A percentile compares a stretch with the other conserved stretches of the same genome.
These are phyloP conservation scores for Pterocles burchelli DNA, from an alignment of 2,113 vertebrate species.

Conservation along the genomic window DNA sequence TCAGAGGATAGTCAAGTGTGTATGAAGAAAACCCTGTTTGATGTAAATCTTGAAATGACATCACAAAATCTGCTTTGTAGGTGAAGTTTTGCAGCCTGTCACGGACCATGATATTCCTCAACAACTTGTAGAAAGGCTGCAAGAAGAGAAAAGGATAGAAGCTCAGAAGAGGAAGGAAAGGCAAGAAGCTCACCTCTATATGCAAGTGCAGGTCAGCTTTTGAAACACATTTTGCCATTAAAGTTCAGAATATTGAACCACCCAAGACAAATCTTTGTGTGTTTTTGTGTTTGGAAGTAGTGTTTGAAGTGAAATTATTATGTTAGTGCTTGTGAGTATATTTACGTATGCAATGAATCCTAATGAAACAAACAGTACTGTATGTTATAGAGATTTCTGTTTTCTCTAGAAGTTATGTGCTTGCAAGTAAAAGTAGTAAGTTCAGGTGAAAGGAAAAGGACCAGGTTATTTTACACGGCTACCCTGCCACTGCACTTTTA, in stretches of 20 bases:
- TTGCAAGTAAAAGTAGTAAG: neutral
- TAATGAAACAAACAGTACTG: neutral
- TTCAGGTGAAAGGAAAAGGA: slow-evolving; percentile 16
- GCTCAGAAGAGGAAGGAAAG: slow-evolving; percentile 98
- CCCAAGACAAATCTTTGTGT: neutral
- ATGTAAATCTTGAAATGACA: neutral
- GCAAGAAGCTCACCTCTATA: slow-evolving; percentile 98
- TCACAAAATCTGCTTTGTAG: slow-evolving; percentile 60
- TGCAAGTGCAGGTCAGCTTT: slow-evolving; percentile 95
- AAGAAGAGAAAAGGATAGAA: slow-evolving; percentile 98
- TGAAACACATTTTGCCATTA: neutral
- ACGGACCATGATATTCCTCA: slow-evolving; percentile 97
- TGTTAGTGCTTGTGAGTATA: neutral
- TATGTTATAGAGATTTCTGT: neutral
- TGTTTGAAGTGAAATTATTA: neutral
- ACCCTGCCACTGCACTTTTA: neutral
- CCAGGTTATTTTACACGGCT: neutral
- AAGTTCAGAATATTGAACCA: neutral
- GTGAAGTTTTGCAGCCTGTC: slow-evolving; percentile 94
- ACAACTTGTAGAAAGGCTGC: slow-evolving; percentile 94
- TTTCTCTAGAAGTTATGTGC: neutral
- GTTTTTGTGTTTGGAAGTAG: neutral
- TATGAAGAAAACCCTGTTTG: neutral
- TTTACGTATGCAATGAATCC: neutral
- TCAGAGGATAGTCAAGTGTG: neutral